These are phyloP conservation scores for Machimus rusticus DNA, from an alignment of 2,888 invertebrate species.

Conservation along the genomic window DNA sequence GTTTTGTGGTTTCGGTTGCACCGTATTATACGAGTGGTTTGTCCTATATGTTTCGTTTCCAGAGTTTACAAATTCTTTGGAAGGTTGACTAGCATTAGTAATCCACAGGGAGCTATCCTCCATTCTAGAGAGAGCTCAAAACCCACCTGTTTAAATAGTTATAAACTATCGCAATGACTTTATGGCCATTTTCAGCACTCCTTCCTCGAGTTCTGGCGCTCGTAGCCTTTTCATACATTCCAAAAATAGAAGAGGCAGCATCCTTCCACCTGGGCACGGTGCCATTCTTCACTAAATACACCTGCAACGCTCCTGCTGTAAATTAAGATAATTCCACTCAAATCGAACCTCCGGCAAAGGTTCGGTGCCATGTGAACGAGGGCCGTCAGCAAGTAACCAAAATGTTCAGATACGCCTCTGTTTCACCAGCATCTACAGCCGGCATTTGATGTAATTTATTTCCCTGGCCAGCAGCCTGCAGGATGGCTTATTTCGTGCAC, in stretches of 20 bases:
- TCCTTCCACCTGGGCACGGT: neutral
- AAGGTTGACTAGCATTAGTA: neutral
- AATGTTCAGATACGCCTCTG: neutral
- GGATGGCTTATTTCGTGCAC: neutral
- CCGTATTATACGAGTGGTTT: neutral
- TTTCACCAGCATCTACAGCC: neutral
- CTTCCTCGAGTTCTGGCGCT: neutral
- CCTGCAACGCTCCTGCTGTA: neutral
- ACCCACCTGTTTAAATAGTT: neutral
- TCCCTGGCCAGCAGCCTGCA: neutral
- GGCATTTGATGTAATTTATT: constrained; percentile 30
- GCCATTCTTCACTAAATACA: neutral
- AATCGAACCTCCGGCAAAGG: neutral
- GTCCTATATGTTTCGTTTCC: neutral
- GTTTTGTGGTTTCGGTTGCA: neutral
- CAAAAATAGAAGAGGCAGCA: neutral
- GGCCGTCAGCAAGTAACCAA: neutral
- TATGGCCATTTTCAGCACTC: neutral
- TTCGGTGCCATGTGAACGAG: neutral
- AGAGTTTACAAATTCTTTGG: neutral
- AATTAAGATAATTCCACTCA: constrained; percentile 3
- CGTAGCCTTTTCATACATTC: neutral
- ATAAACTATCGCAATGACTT: neutral
- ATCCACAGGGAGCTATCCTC: neutral
- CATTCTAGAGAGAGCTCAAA: neutral